These are phyloP conservation scores for Pantelozetes paolii DNA, from an alignment of 2,888 invertebrate species.

Conservation along the genomic window DNA sequence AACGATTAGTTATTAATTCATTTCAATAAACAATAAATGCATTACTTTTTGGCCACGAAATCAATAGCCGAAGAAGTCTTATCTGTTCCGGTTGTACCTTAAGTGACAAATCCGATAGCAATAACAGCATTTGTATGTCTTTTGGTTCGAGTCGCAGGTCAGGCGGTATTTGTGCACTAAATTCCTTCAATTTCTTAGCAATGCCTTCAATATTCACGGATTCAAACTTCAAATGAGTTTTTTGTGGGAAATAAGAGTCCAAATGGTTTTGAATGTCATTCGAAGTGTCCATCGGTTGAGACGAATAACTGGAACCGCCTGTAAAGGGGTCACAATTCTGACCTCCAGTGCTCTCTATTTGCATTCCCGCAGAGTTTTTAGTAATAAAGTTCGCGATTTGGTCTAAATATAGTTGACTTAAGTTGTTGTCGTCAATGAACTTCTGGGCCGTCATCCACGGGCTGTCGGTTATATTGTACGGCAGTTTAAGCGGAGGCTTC, in stretches of 20 bases:
- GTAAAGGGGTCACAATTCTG: constrained; percentile 55
- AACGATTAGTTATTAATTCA: background rate
- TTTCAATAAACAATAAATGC: background rate
- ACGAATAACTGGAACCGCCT: constrained; percentile 53
- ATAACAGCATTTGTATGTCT: constrained; percentile 60
- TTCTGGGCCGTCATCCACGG: constrained; percentile 86
- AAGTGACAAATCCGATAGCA: constrained; percentile 55
- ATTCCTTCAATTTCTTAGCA: constrained; percentile 60
- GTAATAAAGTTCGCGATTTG: constrained; percentile 86
- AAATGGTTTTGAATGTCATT: background rate
- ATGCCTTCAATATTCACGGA: constrained; percentile 60
- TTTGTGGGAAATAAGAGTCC: constrained; percentile 56
- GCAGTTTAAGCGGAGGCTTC: constrained; percentile 78
- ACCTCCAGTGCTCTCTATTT: constrained; percentile 42
- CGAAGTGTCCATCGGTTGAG: constrained; percentile 43
- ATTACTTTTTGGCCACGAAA: constrained; percentile 62
- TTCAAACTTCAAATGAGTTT: constrained; percentile 64
- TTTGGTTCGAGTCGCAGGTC: constrained; percentile 58
- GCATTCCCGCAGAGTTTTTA: constrained; percentile 65
- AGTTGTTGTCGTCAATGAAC: constrained; percentile 76
- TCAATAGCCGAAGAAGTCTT: constrained; percentile 60
- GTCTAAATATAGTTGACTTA: constrained; percentile 81
- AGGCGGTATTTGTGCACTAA: constrained; percentile 63
- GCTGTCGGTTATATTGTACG: constrained; percentile 83
- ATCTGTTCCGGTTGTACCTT: constrained; percentile 53